Evolutionary conservation across 2,113 vertebrate genomes (phyloP).

Genomic region (Canis aureus): DNA sequence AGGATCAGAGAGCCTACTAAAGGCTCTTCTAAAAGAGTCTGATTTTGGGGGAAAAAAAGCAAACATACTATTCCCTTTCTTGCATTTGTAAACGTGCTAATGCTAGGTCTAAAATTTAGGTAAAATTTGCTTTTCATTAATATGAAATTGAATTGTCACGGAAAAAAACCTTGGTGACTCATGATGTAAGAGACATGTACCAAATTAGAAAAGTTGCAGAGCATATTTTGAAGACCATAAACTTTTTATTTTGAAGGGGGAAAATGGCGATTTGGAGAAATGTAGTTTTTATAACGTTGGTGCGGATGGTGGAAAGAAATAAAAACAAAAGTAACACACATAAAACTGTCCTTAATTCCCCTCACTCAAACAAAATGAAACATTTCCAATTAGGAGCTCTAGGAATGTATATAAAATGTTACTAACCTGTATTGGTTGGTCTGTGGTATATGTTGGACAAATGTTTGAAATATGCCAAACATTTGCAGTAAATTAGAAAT

Average conservation of each 20-base stretch:
- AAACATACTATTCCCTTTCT: neutral
- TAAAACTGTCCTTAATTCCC: constrained; percentile 8
- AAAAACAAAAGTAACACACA: constrained; percentile 52
- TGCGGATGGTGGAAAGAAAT: constrained; percentile 2
- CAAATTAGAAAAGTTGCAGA: neutral
- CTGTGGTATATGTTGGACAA: constrained; percentile 79
- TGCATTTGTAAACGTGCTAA: constrained; percentile 23
- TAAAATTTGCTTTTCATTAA: constrained; percentile 23
- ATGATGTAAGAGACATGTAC: neutral
- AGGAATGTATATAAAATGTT: constrained; percentile 72
- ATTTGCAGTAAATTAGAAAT: constrained; percentile 86
- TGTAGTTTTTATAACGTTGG: neutral
- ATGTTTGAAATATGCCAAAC: constrained; percentile 85
- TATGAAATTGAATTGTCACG: neutral
- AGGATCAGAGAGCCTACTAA: neutral
- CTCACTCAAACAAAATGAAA: constrained; percentile 58
- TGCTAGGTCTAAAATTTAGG: constrained; percentile 4
- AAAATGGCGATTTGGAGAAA: constrained; percentile 17
- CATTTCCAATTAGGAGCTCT: constrained; percentile 65
- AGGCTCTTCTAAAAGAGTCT: neutral
- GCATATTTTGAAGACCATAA: neutral
- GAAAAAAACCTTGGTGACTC: constrained; percentile 32
- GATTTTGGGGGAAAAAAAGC: neutral
- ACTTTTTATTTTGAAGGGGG: constrained; percentile 47
- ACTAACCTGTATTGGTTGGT: constrained; percentile 79